Conservation (phyloP, 2,888 invertebrate genomes). For the Lycia hirtaria region DNA sequence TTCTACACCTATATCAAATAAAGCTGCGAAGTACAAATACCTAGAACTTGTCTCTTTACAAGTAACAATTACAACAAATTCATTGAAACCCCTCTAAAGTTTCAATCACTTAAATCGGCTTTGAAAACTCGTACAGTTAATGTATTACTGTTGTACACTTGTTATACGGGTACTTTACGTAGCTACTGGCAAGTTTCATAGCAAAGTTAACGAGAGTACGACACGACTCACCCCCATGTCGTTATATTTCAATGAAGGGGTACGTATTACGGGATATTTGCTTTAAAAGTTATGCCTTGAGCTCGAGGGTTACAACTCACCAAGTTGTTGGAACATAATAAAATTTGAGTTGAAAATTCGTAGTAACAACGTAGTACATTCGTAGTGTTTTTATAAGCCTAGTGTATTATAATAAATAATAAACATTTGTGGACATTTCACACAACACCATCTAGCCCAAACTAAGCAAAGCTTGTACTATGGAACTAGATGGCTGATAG, state of each 20-base stretch:
- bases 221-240: constrained; percentile 10
- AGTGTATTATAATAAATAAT: too few relatives aligned
- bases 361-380: neutral
- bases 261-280: constrained; percentile 11
- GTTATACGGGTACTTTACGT: too few relatives aligned
- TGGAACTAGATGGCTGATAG: too few relatives aligned
- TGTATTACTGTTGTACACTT: neutral
- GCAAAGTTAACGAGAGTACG: constrained; percentile 8
- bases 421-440: too few relatives aligned
- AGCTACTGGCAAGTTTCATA: constrained; percentile 2
- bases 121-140: constrained; percentile 2
- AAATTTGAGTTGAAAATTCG: neutral
- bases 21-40: neutral
- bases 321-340: neutral
- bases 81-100: neutral
- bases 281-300: constrained; percentile 13
- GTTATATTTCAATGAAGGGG: constrained; percentile 20
- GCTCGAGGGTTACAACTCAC: constrained; percentile 2
- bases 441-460: too few relatives aligned
- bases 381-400: too few relatives aligned
- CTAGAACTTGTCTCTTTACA: neutral
- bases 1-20: neutral
- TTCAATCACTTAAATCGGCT: constrained; percentile 6
- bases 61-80: neutral
- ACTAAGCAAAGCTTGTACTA: too few relatives aligned